These are phyloP conservation scores for Leptosomus discolor DNA, from an alignment of 2,113 vertebrate genomes.

Conservation along the genomic window DNA sequence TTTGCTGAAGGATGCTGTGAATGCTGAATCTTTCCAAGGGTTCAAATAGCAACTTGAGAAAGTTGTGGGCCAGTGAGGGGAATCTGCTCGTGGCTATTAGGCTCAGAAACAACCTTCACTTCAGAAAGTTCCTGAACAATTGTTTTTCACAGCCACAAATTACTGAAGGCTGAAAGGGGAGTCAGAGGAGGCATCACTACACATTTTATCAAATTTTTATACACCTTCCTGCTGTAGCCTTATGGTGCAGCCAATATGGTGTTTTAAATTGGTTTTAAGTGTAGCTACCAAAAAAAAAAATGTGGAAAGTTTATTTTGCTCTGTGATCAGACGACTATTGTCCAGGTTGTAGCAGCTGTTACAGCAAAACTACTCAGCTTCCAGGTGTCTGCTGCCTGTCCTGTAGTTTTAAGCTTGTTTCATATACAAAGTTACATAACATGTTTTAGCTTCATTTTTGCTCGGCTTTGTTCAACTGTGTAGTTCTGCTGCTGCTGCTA, in stretches of 20 bases:
- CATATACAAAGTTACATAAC: background rate
- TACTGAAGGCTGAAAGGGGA: background rate
- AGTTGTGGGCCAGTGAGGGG: background rate
- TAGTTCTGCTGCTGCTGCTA: background rate
- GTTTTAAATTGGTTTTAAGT: background rate
- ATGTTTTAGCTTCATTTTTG: background rate
- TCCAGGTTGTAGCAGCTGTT: background rate
- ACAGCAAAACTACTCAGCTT: background rate
- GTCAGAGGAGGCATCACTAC: background rate
- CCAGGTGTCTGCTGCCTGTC: background rate
- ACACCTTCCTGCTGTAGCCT: background rate
- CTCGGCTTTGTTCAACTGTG: background rate
- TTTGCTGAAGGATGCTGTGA: background rate
- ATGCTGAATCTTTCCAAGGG: background rate
- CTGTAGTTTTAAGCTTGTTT: background rate
- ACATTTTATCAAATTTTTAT: background rate
- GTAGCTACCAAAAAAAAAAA: background rate
- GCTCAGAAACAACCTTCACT: background rate
- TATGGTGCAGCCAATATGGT: background rate
- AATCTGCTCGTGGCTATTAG: background rate
- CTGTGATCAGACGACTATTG: background rate
- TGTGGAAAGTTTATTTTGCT: background rate
- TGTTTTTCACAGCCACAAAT: background rate
- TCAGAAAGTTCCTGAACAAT: background rate
- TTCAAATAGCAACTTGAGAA: background rate